Percentiles rank a stretch among this genome's conserved stretches.
Evolutionary conservation across 2,113 vertebrate genomes (phyloP).

Genomic region (Glaucomys volans): DNA sequence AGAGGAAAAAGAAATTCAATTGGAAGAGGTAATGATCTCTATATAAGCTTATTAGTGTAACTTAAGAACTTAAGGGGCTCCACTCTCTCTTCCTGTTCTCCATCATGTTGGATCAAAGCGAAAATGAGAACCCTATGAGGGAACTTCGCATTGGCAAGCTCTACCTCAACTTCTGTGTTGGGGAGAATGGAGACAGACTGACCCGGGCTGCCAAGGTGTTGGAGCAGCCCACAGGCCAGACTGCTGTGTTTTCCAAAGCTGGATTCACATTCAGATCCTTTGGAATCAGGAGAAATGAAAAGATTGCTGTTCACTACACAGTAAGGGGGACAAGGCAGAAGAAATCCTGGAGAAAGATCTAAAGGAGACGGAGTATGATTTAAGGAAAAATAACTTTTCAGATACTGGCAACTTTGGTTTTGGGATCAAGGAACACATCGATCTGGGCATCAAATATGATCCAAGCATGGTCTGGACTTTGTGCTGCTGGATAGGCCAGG

Average conservation of each 20-base stretch:
- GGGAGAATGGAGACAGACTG: too few species aligned
- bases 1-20: neutral
- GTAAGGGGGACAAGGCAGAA: slow-evolving; percentile 98
- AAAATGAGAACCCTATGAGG: too few species aligned
- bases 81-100: too few species aligned
- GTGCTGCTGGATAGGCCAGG: slow-evolving; percentile 87
- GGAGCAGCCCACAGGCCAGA: too few species aligned
- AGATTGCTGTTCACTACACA: slow-evolving; percentile 98
- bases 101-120: too few species aligned
- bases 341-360: slow-evolving; percentile 98
- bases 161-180: too few species aligned
- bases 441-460: slow-evolving; percentile 98
- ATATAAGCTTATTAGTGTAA: neutral
- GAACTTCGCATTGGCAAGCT: too few species aligned
- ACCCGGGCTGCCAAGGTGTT: too few species aligned
- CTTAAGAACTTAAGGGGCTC: neutral
- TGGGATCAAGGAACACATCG: slow-evolving; percentile 99
- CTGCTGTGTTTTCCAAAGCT: too few species aligned
- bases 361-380: slow-evolving; percentile 95
- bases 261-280: slow-evolving; percentile 92
- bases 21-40: neutral
- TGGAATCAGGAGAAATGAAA: slow-evolving; percentile 98
- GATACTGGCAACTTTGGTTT: slow-evolving; percentile 99
- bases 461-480: slow-evolving; percentile 99
- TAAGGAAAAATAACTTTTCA: slow-evolving; percentile 99